Evolutionary conservation across 2,888 invertebrate species (phyloP), one percentile per base, ranked within the genome.

Genomic region (Pheosia tremula): DNA sequence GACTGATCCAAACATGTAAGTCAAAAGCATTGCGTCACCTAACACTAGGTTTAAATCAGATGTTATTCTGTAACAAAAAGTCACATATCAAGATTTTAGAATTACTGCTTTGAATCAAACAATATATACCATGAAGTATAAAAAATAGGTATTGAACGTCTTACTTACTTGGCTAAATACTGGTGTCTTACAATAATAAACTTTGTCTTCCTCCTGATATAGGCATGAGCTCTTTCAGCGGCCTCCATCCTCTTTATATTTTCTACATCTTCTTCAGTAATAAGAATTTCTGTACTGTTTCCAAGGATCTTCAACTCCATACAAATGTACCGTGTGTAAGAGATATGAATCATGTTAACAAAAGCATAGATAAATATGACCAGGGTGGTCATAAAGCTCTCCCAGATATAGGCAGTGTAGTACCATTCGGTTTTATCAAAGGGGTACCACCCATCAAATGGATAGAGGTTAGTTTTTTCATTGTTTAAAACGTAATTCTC

Each of bases 381-480:
- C 0, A 88, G 56, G 3, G 80, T 83, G 0, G 90, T 90, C 84
- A 88, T 88, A 3, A 83, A 75, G 60, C 86, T 79, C 69, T 93
- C 92, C 90, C 90, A 91, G 4, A 82, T 55, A 43, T 91, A 92
- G 2, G 77, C 84, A n/a, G 71, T 63, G 52, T 82, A 82, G 69
- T 88, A 92, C 87, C 86, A 90, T 64, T 85, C 77, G 0, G 84
- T 73, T 74, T 89, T 90, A 63, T 90, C 85, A 60, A 91, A 91
- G 10, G 91, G 92, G 63, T 92, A 92, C 91, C 90, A 91, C 6
- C 88, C 91, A 63, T 91, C 89, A 52, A 87, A 87, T 0, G 91
- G 92, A 59, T 87, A 91, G 7, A 89, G 74, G 68, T 84, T 80
- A 47, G 78, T 68, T 10, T 71, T 67, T 45, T 85, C 82, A 52